These are phyloP conservation scores for Diplosoma virens DNA, from an alignment of 23 tunicate species.

Conservation along the genomic window DNA sequence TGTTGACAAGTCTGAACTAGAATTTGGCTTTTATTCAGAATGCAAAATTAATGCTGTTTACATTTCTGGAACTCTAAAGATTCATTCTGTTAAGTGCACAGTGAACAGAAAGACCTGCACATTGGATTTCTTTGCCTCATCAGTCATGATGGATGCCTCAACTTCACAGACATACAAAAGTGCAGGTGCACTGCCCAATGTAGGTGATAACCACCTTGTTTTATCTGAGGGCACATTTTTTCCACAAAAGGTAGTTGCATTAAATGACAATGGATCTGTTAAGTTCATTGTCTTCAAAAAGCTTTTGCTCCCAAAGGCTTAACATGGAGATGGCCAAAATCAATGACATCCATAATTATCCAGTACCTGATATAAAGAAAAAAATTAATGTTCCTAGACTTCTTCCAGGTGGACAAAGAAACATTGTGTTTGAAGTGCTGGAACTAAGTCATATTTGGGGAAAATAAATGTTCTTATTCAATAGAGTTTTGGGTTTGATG, in stretches of 20 bases:
- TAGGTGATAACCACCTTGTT: background rate
- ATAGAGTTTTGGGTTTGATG: too few species aligned
- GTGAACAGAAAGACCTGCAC: background rate
- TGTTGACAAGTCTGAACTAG: too few species aligned
- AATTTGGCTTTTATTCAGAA: background rate
- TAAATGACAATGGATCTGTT: background rate
- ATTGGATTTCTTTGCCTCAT: background rate
- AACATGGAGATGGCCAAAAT: background rate
- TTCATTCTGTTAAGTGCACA: background rate
- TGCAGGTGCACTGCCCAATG: background rate
- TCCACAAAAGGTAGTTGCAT: background rate
- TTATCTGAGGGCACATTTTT: background rate
- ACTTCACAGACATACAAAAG: background rate
- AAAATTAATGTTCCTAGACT: background rate
- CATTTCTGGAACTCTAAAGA: background rate
- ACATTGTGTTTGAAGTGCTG: background rate
- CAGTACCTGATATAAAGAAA: background rate
- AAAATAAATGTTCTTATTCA: too few species aligned
- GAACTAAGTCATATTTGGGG: background rate
- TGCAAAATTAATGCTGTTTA: background rate
- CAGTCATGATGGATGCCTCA: background rate
- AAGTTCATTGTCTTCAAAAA: background rate
- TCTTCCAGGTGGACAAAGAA: background rate
- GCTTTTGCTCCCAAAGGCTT: background rate
- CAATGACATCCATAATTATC: background rate